These are phyloP conservation scores for Drosophila lutescens DNA, from an alignment of 2,888 invertebrate species.

Conservation along the genomic window DNA sequence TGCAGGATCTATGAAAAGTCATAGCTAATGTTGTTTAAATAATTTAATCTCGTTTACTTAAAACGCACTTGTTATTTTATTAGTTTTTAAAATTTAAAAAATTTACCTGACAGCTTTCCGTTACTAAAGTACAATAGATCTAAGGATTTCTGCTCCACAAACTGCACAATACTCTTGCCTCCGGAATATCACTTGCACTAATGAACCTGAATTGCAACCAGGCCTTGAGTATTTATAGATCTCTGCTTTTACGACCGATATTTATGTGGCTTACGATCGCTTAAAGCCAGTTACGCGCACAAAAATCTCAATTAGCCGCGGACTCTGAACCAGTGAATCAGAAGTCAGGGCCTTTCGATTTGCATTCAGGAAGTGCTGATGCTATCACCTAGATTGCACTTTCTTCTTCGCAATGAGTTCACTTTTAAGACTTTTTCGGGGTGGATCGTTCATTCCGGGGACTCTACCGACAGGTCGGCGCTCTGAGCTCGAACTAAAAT, in stretches of 20 bases:
- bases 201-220: conserved; percentile 19
- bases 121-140: background rate
- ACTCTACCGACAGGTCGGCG: conserved; percentile 68
- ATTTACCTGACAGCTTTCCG: conserved; percentile 11
- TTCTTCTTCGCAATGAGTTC: conserved; percentile 28
- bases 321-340: conserved; percentile 10
- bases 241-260: conserved; percentile 11
- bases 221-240: conserved; percentile 23
- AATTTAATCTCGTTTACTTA: too few relatives aligned
- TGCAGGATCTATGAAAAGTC: too few relatives aligned
- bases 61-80: too few relatives aligned
- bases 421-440: conserved; percentile 2
- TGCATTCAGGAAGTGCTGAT: conserved; percentile 29
- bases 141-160: background rate
- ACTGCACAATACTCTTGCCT: background rate
- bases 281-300: conserved; percentile 18
- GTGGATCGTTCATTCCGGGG: conserved; percentile 29
- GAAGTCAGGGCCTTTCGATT: conserved; percentile 18
- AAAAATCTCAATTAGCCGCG: conserved; percentile 22
- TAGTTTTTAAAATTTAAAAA: too few relatives aligned
- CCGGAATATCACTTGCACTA: conserved; percentile 29
- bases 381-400: conserved; percentile 28
- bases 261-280: conserved; percentile 12
- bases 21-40: too few relatives aligned
- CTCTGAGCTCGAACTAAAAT: conserved; percentile 77